Base-by-base conservation (phyloP, 2,888 invertebrate genomes). In the Aromia moschata region DNA sequence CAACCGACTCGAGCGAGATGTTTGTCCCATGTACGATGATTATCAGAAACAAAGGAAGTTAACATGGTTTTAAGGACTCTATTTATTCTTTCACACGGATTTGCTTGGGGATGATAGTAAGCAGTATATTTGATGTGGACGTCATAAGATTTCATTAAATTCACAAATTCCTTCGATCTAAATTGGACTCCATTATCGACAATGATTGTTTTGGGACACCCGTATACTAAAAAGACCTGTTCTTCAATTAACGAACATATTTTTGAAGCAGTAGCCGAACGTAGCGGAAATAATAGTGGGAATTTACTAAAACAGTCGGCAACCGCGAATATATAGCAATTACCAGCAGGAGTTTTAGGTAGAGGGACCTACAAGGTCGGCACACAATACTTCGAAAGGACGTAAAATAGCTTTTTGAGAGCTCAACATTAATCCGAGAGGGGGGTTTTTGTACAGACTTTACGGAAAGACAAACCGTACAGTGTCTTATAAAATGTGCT, bases 1-100 rank as follows among this genome's bases (percentile, higher is more conserved):
- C 51, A 46, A 11, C 20, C 55, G n/a, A 56, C 40, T 40, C 43
- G 36, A 5, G 51, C 31, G 5, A 60, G 30, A 31, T 30, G 38
- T n/a, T 9, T 17, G 11, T 45, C 56, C 56, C 60, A 56, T 1
- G 25, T 30, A 2, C 38, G 17, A 18, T 60, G 59, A 37, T 59
- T 59, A n/a, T 59, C 56, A 16, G 31, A 45, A 12, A 74, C 66
- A 20, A 65, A 76, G 7, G 71, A 52, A 1, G 67, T 38, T 1
- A 77, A 65, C 70, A 77, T 73, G 0, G 72, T 74, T 55, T 74
- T 72, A 1, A 77, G 15, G 0, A 72, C 72, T 12, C 70, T 43
- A 51, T 77, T 76, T 0, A 69, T 64, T 2, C 76, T 31, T 58
- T 77, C 76, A 0, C 68, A 69, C 0, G 74, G 74, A 58, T 78